These are phyloP conservation scores for Turritopsis rubra DNA, from an alignment of 30 jellyfish, hydroid and myxozoan genomes.

Conservation along the genomic window DNA sequence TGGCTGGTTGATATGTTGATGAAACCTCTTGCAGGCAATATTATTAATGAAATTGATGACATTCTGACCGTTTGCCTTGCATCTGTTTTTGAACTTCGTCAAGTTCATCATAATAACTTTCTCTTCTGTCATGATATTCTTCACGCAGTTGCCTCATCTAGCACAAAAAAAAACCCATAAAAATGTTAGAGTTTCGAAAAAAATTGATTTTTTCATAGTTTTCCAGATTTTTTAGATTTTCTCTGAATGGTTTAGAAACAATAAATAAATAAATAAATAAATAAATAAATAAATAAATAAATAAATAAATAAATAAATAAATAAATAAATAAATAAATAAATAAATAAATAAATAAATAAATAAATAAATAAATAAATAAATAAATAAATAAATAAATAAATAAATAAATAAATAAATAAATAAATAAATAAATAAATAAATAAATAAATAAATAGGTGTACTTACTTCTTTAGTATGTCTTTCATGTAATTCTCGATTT, in stretches of 20 bases:
- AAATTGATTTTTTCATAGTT: no score
- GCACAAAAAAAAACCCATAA: neutral
- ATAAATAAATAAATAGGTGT: neutral
- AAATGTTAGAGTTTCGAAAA: neutral
- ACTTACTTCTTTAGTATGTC: slow-evolving; percentile 42
- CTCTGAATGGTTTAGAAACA: neutral
- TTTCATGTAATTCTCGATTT: slow-evolving; percentile 30
- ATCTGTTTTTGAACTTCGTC: slow-evolving; percentile 39
- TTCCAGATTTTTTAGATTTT: neutral
- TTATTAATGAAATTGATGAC: neutral
- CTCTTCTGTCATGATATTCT: slow-evolving; percentile 59
- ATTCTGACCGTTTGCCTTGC: slow-evolving; percentile 24
- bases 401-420: no score
- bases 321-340: no score
- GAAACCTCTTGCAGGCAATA: no score
- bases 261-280: no score
- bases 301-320: no score
- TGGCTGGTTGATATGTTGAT: neutral
- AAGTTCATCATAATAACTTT: slow-evolving; percentile 44
- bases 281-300: no score
- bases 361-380: no score
- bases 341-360: no score
- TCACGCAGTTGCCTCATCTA: slow-evolving; percentile 56
- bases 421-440: no score
- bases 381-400: no score